phyloP scores from a whole-genome alignment of 2,113 vertebrate species.

The Rhea americana region DNA sequence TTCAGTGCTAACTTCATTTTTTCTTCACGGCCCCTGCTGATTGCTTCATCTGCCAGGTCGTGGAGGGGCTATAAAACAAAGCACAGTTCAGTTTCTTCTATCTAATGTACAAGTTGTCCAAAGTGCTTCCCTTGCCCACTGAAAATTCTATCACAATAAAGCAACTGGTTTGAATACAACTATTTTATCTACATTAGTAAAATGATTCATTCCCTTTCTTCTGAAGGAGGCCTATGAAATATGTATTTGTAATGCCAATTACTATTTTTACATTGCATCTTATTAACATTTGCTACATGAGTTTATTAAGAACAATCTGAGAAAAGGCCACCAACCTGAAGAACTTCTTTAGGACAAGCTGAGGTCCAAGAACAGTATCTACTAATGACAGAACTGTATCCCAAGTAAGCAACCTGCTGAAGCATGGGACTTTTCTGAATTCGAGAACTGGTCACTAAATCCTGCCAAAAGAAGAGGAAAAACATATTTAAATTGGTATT shows the following conservation, averaged over 20 bases:
- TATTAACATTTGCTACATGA: not conserved
- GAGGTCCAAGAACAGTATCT: constrained; percentile 75
- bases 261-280: not conserved
- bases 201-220: not conserved
- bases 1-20: constrained; percentile 82
- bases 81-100: not conserved
- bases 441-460: constrained; percentile 75
- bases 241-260: not conserved
- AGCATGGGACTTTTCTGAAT: constrained; percentile 65
- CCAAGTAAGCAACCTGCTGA: constrained; percentile 75
- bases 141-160: not conserved
- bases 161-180: not conserved
- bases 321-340: constrained; percentile 76
- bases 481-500: not conserved
- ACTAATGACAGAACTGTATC: constrained; percentile 82
- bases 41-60: constrained; percentile 76
- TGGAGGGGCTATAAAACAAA: constrained; percentile 79
- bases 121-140: not conserved
- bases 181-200: not conserved
- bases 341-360: constrained; percentile 72
- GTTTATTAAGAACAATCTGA: not conserved
- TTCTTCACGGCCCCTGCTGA: constrained; percentile 68
- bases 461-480: constrained; percentile 55
- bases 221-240: not conserved
- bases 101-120: not conserved